phyloP scores from a whole-genome alignment of 2,888 invertebrate genomes.

The Nebria brevicollis region DNA sequence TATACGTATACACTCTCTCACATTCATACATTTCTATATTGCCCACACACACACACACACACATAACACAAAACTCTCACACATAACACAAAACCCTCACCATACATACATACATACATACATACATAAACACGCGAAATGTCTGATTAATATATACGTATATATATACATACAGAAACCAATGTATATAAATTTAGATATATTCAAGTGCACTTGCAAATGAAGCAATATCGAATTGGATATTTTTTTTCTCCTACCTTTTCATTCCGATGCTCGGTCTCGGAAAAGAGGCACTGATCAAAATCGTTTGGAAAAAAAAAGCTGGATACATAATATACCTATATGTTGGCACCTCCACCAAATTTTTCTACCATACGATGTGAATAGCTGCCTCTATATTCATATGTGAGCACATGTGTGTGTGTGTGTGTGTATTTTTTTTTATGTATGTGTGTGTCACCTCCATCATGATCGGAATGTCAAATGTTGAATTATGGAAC shows the following conservation, averaged over 20 bases:
- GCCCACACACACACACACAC: constrained; percentile 16
- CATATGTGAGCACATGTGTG: neutral
- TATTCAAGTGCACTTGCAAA: neutral
- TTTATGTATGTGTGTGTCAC: constrained; percentile 20
- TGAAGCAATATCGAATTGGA: too few species aligned
- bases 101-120: neutral
- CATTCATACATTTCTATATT: neutral
- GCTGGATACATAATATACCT: constrained; percentile 1
- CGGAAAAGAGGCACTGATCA: too few species aligned
- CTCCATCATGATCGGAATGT: constrained; percentile 50
- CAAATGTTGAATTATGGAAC: constrained; percentile 51
- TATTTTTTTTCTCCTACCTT: too few species aligned
- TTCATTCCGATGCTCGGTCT: neutral
- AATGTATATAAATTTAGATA: neutral
- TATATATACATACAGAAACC: constrained; percentile 19
- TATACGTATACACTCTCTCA: neutral
- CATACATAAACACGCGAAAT: neutral
- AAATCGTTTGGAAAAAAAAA: neutral
- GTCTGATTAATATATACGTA: neutral
- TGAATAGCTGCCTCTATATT: neutral
- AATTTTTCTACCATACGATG: neutral
- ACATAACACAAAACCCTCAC: neutral
- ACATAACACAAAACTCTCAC: neutral
- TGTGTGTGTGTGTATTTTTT: constrained; percentile 6
- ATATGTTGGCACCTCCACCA: constrained; percentile 10